Evolutionary conservation across 2,797 vertebrate species (phyloP).

Genomic region (Phrynocephalus guinanensis): DNA sequence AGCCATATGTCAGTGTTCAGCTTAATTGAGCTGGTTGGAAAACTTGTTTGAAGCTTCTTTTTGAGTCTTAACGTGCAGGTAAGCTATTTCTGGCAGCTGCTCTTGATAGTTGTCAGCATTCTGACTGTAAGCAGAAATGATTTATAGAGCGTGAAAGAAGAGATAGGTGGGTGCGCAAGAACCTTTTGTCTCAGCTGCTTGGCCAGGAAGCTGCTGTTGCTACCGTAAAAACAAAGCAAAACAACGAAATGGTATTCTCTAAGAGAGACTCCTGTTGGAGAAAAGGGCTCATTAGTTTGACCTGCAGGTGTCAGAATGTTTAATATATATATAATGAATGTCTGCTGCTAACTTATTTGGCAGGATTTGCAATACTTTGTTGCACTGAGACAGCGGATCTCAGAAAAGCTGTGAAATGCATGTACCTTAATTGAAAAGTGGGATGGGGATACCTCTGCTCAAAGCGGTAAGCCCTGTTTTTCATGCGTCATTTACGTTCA

Average conservation of each 20-base stretch:
- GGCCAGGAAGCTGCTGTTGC: slow-evolving; percentile 23
- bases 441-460: slow-evolving; percentile 25
- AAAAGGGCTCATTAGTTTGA: not conserved
- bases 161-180: slow-evolving; percentile 11
- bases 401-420: slow-evolving; percentile 33
- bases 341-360: not conserved
- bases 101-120: slow-evolving; percentile 20
- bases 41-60: slow-evolving; percentile 27
- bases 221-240: not conserved
- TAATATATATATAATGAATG: not conserved
- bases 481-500: slow-evolving; percentile 29
- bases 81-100: not conserved
- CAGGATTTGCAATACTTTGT: not conserved
- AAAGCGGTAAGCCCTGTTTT: slow-evolving; percentile 9
- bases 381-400: slow-evolving; percentile 21
- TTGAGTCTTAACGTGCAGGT: not conserved
- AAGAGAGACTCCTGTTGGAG: not conserved
- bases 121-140: slow-evolving; percentile 19
- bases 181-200: slow-evolving; percentile 18
- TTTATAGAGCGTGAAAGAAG: slow-evolving; percentile 31
- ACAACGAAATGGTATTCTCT: slow-evolving; percentile 16
- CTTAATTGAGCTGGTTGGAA: slow-evolving; percentile 4
- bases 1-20: not conserved
- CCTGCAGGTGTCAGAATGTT: not conserved
- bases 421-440: slow-evolving; percentile 12